Conservation (phyloP, 2,113 vertebrate genomes). For the Paraplagusia blochii region DNA sequence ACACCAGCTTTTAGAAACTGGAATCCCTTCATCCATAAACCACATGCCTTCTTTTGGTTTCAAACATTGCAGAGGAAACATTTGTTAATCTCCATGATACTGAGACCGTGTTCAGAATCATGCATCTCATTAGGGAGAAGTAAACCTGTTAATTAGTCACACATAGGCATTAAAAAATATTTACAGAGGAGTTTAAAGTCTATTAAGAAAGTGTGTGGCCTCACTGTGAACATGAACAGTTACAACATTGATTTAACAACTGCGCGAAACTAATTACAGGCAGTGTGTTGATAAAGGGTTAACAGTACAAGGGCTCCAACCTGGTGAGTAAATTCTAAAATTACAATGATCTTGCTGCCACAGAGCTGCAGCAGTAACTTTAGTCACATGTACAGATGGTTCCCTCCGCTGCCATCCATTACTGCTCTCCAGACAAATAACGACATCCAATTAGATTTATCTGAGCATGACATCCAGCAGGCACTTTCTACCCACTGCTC, state of each 20-base stretch:
- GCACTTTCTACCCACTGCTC: constrained; percentile 27
- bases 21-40: too few species aligned
- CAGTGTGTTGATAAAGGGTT: background rate
- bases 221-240: background rate
- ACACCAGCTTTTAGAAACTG: too few species aligned
- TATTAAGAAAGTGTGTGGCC: background rate
- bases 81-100: too few species aligned
- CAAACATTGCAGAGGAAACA: too few species aligned
- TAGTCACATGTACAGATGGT: constrained; percentile 28
- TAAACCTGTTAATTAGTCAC: background rate
- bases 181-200: background rate
- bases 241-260: background rate
- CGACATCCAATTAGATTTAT: constrained; percentile 50
- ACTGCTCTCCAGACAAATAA: constrained; percentile 41
- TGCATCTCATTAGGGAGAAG: too few species aligned
- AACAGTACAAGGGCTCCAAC: background rate
- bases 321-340: constrained; percentile 8
- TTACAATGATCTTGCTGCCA: background rate
- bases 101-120: too few species aligned
- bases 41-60: too few species aligned
- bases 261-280: background rate
- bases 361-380: constrained; percentile 1
- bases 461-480: constrained; percentile 44
- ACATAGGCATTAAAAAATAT: background rate
- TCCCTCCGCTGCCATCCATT: constrained; percentile 16